Base-by-base conservation (phyloP, 2,113 vertebrate species). In the Tachysurus vachellii region DNA sequence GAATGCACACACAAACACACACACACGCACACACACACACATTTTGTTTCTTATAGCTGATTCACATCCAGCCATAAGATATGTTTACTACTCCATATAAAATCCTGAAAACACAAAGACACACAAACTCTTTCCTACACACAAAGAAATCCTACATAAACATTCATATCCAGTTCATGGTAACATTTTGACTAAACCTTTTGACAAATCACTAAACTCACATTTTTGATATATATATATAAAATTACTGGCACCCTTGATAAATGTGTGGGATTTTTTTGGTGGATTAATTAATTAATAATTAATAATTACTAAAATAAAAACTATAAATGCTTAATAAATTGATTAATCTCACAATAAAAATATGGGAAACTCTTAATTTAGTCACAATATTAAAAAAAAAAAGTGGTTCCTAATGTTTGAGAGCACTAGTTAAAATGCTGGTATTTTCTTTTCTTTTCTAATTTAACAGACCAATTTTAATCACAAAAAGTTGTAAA, bases 21-120 rank as follows among this genome's bases (percentile, higher is more conserved):
- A 50, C 42, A 53, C 70, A 73, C 70, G 31, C 70, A 70, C 68
- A 71, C 68, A 42, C 31, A 36, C 66, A 36, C 31, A 36, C 66
- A 75, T 47, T 26, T 11, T 50, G 42, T 59, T 42, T 56, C 13
- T 71, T 36, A 36, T 36, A 36, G 36, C 28, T 57, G 26, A 50
- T 28, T 83, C 62, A 54, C n/a, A 54, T 56, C 50, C 23, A 47
- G 4, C 73, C 21, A 53, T 53, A 53, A 76, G 73, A 50, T 53
- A 77, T 77, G 50, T 53, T 54, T 47, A 50, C 70, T 73, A 44
- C 36, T 73, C 70, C 9, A 73, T 73, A 73, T 73, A 73, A 47
- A 73, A 5, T 1, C 36, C 70, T 44, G 17, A 42, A 71, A 36
- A 12, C 59, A 50, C 11, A 36, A 28, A 50, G 26, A 28, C 50